A percentile compares a stretch with the other conserved stretches of the same genome.
Evolutionary conservation across 2,113 vertebrate species (phyloP).

Genomic region (Sclerurus mexicanus): DNA sequence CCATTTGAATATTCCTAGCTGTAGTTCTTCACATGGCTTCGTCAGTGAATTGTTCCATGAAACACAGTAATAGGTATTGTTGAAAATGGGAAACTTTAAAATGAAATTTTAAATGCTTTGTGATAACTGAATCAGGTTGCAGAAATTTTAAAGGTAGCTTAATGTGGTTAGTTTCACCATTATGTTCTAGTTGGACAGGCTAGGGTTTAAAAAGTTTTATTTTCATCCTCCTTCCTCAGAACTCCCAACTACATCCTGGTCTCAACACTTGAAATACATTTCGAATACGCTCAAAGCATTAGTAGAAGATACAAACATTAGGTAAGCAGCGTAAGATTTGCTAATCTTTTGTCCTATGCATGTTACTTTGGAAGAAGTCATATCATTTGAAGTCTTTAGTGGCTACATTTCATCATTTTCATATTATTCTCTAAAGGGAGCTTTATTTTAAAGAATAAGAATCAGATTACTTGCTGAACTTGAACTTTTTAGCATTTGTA

Average conservation of each 20-base stretch:
- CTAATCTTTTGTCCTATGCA: not conserved
- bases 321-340: constrained; percentile 54
- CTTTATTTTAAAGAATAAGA: not conserved
- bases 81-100: not conserved
- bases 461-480: not conserved
- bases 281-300: constrained; percentile 74
- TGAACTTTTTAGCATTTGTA: not conserved
- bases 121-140: not conserved
- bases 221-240: constrained; percentile 69
- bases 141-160: not conserved
- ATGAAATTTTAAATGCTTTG: not conserved
- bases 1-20: not conserved
- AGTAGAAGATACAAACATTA: constrained; percentile 63
- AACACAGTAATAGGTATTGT: not conserved
- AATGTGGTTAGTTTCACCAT: not conserved
- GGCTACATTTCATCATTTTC: not conserved
- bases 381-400: not conserved
- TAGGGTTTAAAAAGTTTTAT: not conserved
- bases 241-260: constrained; percentile 69
- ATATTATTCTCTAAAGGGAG: not conserved
- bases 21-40: not conserved
- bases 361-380: not conserved
- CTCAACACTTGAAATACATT: constrained; percentile 78
- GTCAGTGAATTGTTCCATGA: not conserved
- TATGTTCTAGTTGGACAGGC: not conserved